Conservation (phyloP, 2,113 vertebrate genomes). For the Semicossyphus pulcher region DNA sequence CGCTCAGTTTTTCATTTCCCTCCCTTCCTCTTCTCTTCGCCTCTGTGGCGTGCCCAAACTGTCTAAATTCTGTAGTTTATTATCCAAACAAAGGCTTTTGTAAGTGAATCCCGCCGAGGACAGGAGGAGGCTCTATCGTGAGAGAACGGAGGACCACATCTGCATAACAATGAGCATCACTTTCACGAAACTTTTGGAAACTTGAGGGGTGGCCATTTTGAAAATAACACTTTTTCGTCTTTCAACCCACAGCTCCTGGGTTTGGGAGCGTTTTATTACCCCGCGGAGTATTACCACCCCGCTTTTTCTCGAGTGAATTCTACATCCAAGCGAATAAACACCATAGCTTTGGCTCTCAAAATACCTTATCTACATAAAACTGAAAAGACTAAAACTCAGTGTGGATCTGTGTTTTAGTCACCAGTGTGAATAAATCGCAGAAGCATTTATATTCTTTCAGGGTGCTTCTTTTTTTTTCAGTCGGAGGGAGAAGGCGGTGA, state of each 20-base stretch:
- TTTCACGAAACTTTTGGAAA: constrained; percentile 51
- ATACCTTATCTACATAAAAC: constrained; percentile 19
- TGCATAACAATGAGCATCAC: constrained; percentile 69
- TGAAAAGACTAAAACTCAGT: constrained; percentile 4
- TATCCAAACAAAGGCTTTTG: constrained; percentile 78
- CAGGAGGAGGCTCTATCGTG: constrained; percentile 45
- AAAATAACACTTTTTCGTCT: constrained; percentile 16
- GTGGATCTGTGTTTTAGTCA: constrained; percentile 1
- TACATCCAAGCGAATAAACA: constrained; percentile 34
- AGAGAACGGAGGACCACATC: constrained; percentile 25
- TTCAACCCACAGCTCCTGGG: constrained; percentile 11
- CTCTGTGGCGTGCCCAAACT: constrained; percentile 64
- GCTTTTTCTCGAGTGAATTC: constrained; percentile 7
- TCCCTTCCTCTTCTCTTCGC: constrained; percentile 25
- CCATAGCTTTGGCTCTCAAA: neutral
- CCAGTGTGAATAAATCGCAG: neutral
- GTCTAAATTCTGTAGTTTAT: constrained; percentile 73
- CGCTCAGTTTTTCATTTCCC: constrained; percentile 49
- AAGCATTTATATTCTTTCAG: constrained; percentile 5
- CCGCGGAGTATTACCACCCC: constrained; percentile 18
- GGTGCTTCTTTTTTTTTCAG: neutral
- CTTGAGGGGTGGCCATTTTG: constrained; percentile 47
- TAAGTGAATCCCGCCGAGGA: constrained; percentile 63
- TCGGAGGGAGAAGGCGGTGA: constrained; percentile 1
- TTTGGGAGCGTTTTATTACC: constrained; percentile 19